Percentiles rank a stretch among this genome's conserved stretches.
Conservation (phyloP, 2,888 invertebrate genomes). For the Rhodophaea formosa region DNA sequence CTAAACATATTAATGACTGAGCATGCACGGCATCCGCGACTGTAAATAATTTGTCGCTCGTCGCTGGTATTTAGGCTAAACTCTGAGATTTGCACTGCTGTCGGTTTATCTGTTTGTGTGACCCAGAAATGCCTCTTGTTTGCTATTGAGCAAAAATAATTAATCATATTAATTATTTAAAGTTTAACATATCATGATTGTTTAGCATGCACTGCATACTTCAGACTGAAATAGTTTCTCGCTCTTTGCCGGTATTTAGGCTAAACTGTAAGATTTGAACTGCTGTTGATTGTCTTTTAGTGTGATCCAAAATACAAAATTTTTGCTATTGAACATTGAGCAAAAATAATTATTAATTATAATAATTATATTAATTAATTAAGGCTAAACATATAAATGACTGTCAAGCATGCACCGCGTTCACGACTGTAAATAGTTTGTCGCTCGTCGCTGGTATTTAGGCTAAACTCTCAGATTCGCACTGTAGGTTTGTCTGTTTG, state of each 20-base stretch:
- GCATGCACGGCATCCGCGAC: background rate
- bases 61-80: background rate
- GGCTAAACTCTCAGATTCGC: conserved; percentile 7
- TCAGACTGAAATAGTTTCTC: background rate
- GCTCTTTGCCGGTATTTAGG: background rate
- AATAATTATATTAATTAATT: too few relatives aligned
- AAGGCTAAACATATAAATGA: too few relatives aligned
- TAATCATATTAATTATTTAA: too few relatives aligned
- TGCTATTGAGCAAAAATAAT: too few relatives aligned
- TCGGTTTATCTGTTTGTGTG: conserved; percentile 1
- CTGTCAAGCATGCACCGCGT: too few relatives aligned
- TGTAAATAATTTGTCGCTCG: background rate
- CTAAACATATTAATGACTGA: too few relatives aligned
- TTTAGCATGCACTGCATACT: background rate
- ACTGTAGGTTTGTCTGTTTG: conserved; percentile 8
- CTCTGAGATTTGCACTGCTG: conserved; percentile 16
- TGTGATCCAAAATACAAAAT: background rate
- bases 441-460: background rate
- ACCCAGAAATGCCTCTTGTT: conserved; percentile 1
- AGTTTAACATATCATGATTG: too few relatives aligned
- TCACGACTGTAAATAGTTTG: background rate
- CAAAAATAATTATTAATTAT: too few relatives aligned
- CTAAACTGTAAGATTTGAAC: conserved; percentile 8
- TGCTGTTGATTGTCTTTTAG: conserved; percentile 10
- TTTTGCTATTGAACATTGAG: too few relatives aligned